A percentile compares a stretch with the other conserved stretches of the same genome.
These are phyloP conservation scores for Heliothis subflexa DNA, from an alignment of 1,140 invertebrate species.

Conservation along the genomic window DNA sequence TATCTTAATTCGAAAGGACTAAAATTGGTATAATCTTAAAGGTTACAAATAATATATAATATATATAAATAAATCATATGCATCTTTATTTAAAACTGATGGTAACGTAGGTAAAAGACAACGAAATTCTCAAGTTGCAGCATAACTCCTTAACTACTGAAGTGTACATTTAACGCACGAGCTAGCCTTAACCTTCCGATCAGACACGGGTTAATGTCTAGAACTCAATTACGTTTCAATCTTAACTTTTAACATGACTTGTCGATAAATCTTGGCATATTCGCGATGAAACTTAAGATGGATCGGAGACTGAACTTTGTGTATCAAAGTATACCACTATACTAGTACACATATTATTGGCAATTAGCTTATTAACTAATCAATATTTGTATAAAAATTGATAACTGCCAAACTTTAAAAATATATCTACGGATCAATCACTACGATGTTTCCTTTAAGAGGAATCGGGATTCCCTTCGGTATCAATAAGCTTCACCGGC, in stretches of 20 bases:
- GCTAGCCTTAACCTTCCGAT: neutral
- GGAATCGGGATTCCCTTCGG: neutral
- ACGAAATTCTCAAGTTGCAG: too few relatives aligned
- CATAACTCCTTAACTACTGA: too few relatives aligned
- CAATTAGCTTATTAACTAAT: too few relatives aligned
- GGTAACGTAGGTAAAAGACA: too few relatives aligned
- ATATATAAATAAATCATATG: too few relatives aligned
- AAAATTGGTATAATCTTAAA: too few relatives aligned
- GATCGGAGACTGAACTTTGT: slow-evolving; percentile 8
- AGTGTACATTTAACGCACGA: neutral
- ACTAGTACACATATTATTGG: neutral
- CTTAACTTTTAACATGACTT: slow-evolving; percentile 18
- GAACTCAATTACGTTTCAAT: slow-evolving; percentile 18
- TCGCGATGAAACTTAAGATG: slow-evolving; percentile 1
- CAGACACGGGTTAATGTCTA: neutral
- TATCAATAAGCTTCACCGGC: neutral
- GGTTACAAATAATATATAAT: too few relatives aligned
- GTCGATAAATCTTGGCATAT: slow-evolving; percentile 16
- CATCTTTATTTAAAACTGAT: too few relatives aligned
- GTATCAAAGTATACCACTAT: neutral
- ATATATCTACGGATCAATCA: slow-evolving; percentile 10
- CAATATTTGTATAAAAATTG: slow-evolving; percentile 20
- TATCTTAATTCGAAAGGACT: too few relatives aligned
- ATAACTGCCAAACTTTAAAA: neutral
- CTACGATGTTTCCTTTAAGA: neutral